Base-by-base conservation (phyloP, 1,140 invertebrate genomes). In the Penaeus indicus region DNA sequence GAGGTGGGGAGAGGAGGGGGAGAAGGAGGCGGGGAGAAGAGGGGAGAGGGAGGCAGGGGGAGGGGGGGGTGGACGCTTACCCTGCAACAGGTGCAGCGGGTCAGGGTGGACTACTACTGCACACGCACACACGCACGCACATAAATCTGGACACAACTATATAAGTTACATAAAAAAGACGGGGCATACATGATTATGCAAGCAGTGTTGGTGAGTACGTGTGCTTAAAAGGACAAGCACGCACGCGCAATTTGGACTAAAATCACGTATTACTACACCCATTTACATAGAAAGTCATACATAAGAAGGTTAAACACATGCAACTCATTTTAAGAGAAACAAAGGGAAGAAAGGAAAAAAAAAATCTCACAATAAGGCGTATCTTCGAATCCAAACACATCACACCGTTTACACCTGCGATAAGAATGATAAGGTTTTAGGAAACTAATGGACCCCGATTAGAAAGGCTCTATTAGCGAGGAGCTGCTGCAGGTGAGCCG, bases 121-220 rank as follows among this genome's bases (percentile, higher is more conserved):
- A 84, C 81, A 84, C 77, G 61, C 42, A 79, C 77, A 54, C 77
- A 79, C 77, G 42, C 32, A 79, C 77, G 61, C 77, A 79, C 77
- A 79, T 60, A 79, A 42, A 79, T 32, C 47, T 42, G n/a, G 11
- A 79, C 21, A 38, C 10, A 78, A 4, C 22, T 78, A 47, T 42
- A 7, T 78, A 38, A 27, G 22, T 78, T 78, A 10, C 75, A 78
- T 19, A 25, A 42, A 47, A 42, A 47, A 42, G 25, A 18, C 27
- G 27, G 75, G 38, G 27, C 54, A 47, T 32, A 47, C 54, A 47
- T 78, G 75, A 42, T n/a, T 13, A 32, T 69, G 67, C 27, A 32
- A 25, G 67, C 27, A 47, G 67, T 69, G 18, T 0, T n/a, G 10
- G 67, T 69, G 75, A 21, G 75, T 78, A 27, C 27, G 75, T 27